phyloP scores from a whole-genome alignment of 2,113 vertebrate species.

The Alexandromys fortis region DNA sequence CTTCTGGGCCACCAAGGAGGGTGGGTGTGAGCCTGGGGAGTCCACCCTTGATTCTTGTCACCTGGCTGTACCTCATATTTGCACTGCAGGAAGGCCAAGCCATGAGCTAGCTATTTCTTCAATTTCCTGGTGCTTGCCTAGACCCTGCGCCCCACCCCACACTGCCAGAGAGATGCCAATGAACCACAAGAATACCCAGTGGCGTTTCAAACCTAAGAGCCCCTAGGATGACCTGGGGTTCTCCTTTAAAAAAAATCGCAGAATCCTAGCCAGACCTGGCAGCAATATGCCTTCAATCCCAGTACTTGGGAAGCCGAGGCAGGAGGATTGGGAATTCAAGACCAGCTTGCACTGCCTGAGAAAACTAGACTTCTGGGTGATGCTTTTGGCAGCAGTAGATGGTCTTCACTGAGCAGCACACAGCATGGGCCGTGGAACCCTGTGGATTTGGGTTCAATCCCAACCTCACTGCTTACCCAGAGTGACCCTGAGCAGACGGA shows the following conservation, averaged over 20 bases:
- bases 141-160: not conserved
- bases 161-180: accelerated
- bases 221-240: not conserved
- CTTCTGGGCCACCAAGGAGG: not conserved
- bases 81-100: accelerated
- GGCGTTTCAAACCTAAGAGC: not conserved
- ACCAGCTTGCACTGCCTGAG: not conserved
- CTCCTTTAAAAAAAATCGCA: not conserved
- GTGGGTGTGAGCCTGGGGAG: conserved; percentile 6
- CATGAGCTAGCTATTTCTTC: not conserved
- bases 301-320: not conserved
- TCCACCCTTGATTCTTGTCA: not conserved
- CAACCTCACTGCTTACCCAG: not conserved
- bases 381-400: not conserved
- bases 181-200: not conserved
- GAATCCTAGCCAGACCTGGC: not conserved
- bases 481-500: not conserved
- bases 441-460: not conserved
- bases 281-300: not conserved
- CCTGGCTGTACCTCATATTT: accelerated
- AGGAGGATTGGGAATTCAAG: not conserved
- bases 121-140: not conserved
- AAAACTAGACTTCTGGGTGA: not conserved
- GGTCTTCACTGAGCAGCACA: not conserved
- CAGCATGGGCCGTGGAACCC: not conserved